Percentiles rank a stretch among this genome's conserved stretches.
Evolutionary conservation across 53 echinoderm and acorn worm species (phyloP).

Genomic region (Henricia sp.): DNA sequence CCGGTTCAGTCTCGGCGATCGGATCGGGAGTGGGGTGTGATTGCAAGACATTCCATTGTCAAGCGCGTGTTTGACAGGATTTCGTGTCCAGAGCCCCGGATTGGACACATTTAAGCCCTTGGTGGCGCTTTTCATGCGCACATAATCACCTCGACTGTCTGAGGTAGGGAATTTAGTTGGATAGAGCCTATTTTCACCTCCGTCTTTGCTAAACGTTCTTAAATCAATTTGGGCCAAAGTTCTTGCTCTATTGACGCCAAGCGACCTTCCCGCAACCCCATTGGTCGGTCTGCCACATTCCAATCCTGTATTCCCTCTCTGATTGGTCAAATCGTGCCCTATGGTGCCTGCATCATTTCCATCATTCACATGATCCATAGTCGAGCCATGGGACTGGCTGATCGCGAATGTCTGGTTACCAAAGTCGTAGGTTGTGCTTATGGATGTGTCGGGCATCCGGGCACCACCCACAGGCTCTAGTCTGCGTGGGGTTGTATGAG

Average conservation of each 20-base stretch:
- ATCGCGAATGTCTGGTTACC: not conserved
- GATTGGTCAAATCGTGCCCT: conserved; percentile 6
- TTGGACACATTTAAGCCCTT: conserved; percentile 23
- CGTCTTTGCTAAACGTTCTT: conserved; percentile 14
- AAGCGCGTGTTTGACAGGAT: not conserved
- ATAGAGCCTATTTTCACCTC: not conserved
- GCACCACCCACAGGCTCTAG: conserved; percentile 53
- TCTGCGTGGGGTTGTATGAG: conserved; percentile 50
- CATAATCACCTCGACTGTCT: not conserved
- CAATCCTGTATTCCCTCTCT: not conserved
- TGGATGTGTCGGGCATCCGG: not conserved
- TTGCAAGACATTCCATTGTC: not conserved
- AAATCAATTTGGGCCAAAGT: conserved; percentile 17
- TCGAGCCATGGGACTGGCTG: conserved; percentile 25
- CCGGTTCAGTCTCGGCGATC: conserved; percentile 3
- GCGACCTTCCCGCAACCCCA: conserved; percentile 2
- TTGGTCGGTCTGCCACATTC: conserved; percentile 4
- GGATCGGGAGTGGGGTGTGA: conserved; percentile 27
- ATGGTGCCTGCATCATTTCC: conserved; percentile 3
- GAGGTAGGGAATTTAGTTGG: not conserved
- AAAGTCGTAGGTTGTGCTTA: not conserved
- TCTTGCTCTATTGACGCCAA: not conserved
- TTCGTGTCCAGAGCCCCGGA: conserved; percentile 25
- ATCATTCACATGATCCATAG: not conserved
- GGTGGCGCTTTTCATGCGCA: conserved; percentile 35